These are phyloP conservation scores for Mythimna vitellina DNA, from an alignment of 2,888 invertebrate species.

Conservation along the genomic window DNA sequence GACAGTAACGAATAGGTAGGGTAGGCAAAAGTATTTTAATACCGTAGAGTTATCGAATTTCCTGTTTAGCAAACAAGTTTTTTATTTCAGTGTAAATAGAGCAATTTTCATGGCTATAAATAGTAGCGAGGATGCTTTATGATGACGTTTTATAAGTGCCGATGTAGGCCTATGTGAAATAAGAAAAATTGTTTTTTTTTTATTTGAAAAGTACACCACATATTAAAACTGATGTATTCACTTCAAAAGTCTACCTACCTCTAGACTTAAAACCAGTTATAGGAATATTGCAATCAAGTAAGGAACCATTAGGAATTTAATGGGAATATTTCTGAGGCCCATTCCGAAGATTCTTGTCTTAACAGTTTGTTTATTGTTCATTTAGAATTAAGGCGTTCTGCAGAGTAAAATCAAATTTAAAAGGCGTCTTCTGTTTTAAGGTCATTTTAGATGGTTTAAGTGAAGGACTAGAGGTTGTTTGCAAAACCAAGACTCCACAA, in stretches of 20 bases:
- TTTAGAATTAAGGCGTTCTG: constrained; percentile 55
- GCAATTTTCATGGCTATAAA: too few relatives aligned
- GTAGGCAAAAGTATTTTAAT: constrained; percentile 31
- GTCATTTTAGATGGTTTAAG: constrained; percentile 21
- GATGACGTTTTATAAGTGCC: too few relatives aligned
- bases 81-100: too few relatives aligned
- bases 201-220: too few relatives aligned
- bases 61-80: neutral
- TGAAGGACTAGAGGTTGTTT: constrained; percentile 1
- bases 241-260: neutral
- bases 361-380: constrained; percentile 53
- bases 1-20: neutral
- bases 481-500: neutral
- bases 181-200: too few relatives aligned
- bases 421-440: constrained; percentile 45
- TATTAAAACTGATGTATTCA: neutral
- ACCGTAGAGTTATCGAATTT: constrained; percentile 15
- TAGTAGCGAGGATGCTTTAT: too few relatives aligned
- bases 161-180: too few relatives aligned
- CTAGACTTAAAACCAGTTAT: constrained; percentile 3
- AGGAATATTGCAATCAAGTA: constrained; percentile 34
- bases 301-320: constrained; percentile 42
- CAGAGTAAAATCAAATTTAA: constrained; percentile 61
- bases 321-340: constrained; percentile 44
- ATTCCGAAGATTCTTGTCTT: constrained; percentile 43